phyloP scores from a whole-genome alignment of 1,140 invertebrate genomes.

The Meloidogyne floridensis region DNA sequence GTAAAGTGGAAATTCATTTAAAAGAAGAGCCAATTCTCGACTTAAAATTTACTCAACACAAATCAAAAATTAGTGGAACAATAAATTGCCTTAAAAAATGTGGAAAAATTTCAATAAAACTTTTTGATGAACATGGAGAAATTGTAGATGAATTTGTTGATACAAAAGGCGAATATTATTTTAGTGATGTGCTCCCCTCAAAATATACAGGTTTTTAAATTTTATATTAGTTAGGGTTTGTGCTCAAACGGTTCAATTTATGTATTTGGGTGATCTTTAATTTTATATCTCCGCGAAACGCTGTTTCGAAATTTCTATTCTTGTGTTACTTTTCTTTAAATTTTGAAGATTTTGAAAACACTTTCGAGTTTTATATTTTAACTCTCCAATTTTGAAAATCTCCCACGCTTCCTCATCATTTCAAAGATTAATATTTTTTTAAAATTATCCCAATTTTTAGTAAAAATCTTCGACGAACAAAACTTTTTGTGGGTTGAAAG shows the following conservation, averaged over 20 bases:
- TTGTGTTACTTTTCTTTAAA: too few relatives aligned
- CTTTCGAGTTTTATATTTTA: too few relatives aligned
- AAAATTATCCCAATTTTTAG: neutral
- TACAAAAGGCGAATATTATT: neutral
- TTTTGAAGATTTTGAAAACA: too few relatives aligned
- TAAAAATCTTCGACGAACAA: constrained; percentile 27
- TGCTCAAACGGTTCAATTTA: too few relatives aligned
- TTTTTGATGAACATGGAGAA: neutral
- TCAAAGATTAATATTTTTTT: neutral
- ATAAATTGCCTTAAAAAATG: constrained; percentile 33
- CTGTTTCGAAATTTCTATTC: too few relatives aligned
- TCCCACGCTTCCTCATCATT: too few relatives aligned
- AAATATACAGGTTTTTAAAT: neutral
- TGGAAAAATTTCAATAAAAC: constrained; percentile 3
- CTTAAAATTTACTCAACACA: constrained; percentile 38
- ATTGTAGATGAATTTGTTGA: neutral
- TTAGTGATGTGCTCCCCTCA: neutral
- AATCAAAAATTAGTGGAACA: constrained; percentile 30
- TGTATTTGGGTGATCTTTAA: too few relatives aligned
- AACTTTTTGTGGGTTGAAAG: constrained; percentile 30
- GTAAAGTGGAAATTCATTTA: constrained; percentile 15
- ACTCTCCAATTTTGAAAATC: too few relatives aligned
- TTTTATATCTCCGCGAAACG: too few relatives aligned
- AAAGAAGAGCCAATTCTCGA: constrained; percentile 19
- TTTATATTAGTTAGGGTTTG: too few relatives aligned